phyloP scores from a whole-genome alignment of 2,113 vertebrate genomes.

The Grammatotria lemairii region DNA sequence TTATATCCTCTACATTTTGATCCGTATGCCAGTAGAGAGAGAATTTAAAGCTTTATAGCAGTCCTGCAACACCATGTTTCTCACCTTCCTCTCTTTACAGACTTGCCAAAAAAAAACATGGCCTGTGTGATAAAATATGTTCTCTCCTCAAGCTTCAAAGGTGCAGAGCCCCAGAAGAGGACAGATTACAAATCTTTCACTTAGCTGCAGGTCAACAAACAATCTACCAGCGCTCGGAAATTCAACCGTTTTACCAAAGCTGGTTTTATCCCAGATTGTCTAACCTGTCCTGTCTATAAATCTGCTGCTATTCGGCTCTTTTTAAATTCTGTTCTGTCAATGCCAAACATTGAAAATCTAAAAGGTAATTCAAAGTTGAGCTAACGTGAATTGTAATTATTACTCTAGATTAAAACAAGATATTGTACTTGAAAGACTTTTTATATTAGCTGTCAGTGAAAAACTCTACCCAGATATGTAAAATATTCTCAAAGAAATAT shows the following conservation, averaged over 20 bases:
- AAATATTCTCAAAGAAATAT: background rate
- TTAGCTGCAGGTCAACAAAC: constrained; percentile 10
- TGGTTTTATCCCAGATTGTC: background rate
- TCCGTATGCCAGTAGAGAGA: background rate
- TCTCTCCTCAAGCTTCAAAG: background rate
- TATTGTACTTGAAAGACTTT: background rate
- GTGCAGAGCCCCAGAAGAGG: background rate
- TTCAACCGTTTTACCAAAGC: constrained; percentile 7
- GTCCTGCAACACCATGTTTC: background rate
- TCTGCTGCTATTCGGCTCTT: background rate
- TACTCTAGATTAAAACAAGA: background rate
- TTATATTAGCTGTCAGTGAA: background rate
- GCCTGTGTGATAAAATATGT: background rate
- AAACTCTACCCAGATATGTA: background rate
- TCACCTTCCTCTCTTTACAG: background rate
- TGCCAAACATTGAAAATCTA: background rate
- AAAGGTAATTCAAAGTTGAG: background rate
- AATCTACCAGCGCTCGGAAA: constrained; percentile 4
- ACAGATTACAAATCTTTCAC: background rate
- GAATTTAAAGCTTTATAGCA: background rate
- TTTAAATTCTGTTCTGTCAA: background rate
- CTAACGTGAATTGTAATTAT: background rate
- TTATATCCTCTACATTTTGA: background rate
- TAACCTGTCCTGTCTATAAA: background rate
- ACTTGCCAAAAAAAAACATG: background rate